Evolutionary conservation across 2,797 vertebrate genomes (phyloP).

Genomic region (Chanos chanos): DNA sequence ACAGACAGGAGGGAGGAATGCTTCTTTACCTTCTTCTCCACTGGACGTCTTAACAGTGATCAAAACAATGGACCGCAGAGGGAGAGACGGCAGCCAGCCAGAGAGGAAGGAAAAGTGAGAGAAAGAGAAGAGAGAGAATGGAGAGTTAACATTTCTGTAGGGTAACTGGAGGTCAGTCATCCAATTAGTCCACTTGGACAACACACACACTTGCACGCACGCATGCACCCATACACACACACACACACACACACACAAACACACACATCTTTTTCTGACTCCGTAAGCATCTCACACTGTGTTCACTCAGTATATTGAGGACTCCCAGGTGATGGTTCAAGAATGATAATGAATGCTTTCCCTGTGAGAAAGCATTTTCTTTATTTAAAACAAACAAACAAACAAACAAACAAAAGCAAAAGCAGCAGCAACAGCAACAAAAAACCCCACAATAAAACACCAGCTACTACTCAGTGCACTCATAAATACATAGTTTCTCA

Average conservation of each 20-base stretch:
- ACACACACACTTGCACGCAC: background rate
- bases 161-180: constrained; percentile 21
- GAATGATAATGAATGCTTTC: background rate
- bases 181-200: background rate
- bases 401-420: no score
- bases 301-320: no score
- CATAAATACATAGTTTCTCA: no score
- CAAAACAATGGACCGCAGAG: constrained; percentile 1
- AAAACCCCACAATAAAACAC: no score
- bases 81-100: constrained; percentile 20
- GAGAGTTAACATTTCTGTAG: background rate
- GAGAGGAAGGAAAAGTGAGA: constrained; percentile 2
- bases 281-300: no score
- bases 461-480: no score
- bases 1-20: constrained; percentile 20
- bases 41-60: no score
- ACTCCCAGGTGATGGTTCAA: no score
- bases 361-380: background rate
- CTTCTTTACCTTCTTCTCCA: constrained; percentile 25
- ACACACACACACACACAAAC: no score
- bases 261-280: no score
- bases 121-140: background rate
- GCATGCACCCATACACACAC: no score
- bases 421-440: no score
- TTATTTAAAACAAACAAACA: background rate